Conservation (phyloP, 2,888 invertebrate genomes). For the Sinopyrophorus schimmeli region DNA sequence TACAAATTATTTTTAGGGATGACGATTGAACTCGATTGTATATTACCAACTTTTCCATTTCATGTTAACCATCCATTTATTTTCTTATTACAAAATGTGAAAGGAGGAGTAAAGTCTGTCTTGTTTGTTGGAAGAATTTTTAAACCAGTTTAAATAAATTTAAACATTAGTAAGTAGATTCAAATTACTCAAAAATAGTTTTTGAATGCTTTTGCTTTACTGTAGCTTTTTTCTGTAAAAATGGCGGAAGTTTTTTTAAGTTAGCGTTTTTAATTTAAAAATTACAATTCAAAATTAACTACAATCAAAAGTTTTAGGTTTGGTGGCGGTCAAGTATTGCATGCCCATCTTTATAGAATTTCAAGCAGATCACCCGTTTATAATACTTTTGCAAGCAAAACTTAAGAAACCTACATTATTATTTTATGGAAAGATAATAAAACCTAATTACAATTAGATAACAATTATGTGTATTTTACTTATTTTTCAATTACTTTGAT, state of each 20-base stretch:
- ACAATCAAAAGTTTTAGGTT: too few species aligned
- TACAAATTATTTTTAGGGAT: conserved; percentile 24
- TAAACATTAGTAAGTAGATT: conserved; percentile 3
- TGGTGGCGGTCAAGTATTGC: not conserved
- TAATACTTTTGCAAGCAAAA: conserved; percentile 47
- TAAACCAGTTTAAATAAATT: not conserved
- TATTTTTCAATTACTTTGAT: too few species aligned
- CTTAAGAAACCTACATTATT: too few species aligned
- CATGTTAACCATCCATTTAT: conserved; percentile 50
- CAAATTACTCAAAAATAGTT: too few species aligned
- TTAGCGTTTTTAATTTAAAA: too few species aligned
- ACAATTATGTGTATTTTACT: too few species aligned
- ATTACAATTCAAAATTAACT: too few species aligned
- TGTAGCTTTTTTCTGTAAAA: too few species aligned
- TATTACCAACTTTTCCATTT: conserved; percentile 36
- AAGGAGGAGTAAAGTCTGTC: not conserved
- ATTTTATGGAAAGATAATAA: too few species aligned
- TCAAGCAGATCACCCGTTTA: conserved; percentile 37
- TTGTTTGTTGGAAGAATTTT: conserved; percentile 14
- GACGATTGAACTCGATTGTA: not conserved
- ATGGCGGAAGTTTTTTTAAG: too few species aligned
- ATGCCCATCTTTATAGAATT: conserved; percentile 31
- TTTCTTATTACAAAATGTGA: conserved; percentile 1
- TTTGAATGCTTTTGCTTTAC: too few species aligned
- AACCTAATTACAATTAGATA: too few species aligned